A percentile compares a stretch with the other conserved stretches of the same genome.
phyloP scores from a whole-genome alignment of 2,113 vertebrate genomes.

The Eublepharis macularius region DNA sequence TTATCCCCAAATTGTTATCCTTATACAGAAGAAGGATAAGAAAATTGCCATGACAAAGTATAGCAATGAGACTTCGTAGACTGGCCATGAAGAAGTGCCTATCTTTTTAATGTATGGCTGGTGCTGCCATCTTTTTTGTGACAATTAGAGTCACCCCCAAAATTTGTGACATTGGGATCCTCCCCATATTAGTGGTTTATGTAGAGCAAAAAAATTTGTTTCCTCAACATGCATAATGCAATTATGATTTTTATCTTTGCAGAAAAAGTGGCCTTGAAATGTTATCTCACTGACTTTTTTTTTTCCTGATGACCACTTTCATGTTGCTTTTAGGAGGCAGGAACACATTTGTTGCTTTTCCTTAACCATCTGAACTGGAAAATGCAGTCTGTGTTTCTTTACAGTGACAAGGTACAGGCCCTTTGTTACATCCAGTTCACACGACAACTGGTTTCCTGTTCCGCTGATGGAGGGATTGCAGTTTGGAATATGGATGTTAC shows the following conservation, averaged over 20 bases:
- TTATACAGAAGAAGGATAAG: background rate
- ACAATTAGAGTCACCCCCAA: background rate
- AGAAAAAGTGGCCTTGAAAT: too few species aligned
- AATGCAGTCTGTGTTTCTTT: conserved; percentile 16
- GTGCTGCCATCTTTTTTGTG: background rate
- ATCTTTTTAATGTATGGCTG: background rate
- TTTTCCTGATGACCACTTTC: background rate
- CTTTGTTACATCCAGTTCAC: conserved; percentile 90
- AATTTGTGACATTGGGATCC: background rate
- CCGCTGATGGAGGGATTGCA: conserved; percentile 92
- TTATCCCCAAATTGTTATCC: background rate
- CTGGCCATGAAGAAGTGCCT: too few species aligned
- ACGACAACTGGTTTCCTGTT: conserved; percentile 91
- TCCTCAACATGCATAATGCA: background rate
- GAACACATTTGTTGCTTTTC: background rate
- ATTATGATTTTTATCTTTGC: background rate
- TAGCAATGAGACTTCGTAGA: background rate
- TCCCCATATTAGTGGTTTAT: background rate
- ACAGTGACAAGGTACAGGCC: conserved; percentile 93
- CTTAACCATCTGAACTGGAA: background rate
- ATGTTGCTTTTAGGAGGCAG: conserved; percentile 4
- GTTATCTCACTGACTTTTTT: too few species aligned
- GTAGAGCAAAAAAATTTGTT: background rate
- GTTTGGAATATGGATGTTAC: conserved; percentile 98
- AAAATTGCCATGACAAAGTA: background rate